phyloP scores from a whole-genome alignment of 2,113 vertebrate species.

The Talpa occidentalis region DNA sequence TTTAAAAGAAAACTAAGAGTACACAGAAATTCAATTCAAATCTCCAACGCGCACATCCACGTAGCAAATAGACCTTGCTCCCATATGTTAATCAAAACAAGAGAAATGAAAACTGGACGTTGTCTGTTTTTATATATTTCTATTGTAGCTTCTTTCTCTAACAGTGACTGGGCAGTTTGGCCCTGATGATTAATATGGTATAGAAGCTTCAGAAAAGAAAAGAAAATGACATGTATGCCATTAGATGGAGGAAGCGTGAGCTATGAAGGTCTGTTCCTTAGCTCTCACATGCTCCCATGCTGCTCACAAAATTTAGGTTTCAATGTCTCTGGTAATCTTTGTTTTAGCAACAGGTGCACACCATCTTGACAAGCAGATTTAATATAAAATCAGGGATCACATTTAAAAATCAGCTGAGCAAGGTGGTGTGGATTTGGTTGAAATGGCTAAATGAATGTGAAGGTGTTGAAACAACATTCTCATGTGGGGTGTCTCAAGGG shows the following conservation, averaged over 20 bases:
- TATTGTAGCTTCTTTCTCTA: background rate
- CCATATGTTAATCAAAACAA: background rate
- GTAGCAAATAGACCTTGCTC: background rate
- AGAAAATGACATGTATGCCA: background rate
- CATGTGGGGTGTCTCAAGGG: background rate
- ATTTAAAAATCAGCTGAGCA: background rate
- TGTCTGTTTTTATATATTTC: background rate
- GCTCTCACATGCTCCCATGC: background rate
- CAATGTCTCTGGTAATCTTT: background rate
- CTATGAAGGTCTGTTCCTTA: background rate
- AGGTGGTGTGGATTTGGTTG: background rate
- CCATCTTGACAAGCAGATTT: background rate
- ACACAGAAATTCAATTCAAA: background rate
- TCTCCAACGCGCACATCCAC: background rate
- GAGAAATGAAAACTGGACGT: background rate
- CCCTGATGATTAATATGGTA: background rate
- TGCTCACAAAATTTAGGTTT: background rate
- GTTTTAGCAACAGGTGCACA: background rate
- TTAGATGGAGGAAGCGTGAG: background rate
- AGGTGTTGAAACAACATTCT: background rate
- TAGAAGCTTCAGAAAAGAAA: background rate
- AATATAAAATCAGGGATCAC: constrained; percentile 5
- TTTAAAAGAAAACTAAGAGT: constrained; percentile 6
- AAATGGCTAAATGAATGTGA: background rate
- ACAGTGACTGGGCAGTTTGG: background rate